Base-by-base conservation (phyloP, 2,888 invertebrate genomes). In the Agrotis segetum region DNA sequence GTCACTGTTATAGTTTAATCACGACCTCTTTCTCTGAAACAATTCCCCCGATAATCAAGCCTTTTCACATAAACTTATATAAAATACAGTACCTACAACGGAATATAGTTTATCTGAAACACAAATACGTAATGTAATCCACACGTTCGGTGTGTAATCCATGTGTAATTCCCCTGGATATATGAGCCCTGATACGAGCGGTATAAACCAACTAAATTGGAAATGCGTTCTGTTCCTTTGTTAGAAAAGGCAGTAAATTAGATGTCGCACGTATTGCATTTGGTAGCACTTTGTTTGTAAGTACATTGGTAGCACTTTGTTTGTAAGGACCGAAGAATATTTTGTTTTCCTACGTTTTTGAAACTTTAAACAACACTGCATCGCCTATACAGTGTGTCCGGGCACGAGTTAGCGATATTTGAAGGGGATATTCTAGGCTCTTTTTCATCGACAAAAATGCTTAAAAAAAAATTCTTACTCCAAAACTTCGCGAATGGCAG, bases 121-220 rank as follows among this genome's bases (percentile, higher is more conserved):
- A 65, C 61, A 68, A 74, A 74, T 67, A 74, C 67, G 69, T 56
- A 67, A 58, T 59, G 73, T 81, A 81, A 84, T 84, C 84, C 78
- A 72, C 63, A 72, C 67, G 67, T 72, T 74, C 65, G 11, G 11
- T 55, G 21, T 52, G 66, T 84, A 81, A 83, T 81, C 75, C 83
- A 52, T 21, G 63, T 56, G 72, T 83, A 83, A 83, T 81, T 75
- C 81, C 61, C 29, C 50, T 63, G 71, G 84, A 81, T 84, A 76
- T 84, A 81, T 71, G 84, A 66, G 71, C 29, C 65, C 55, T 67
- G 73, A 81, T 74, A 74, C 71, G 40, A 71, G 71, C 58, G 66
- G 59, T 71, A 73, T 83, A 68, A 74, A 62, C 61, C 71, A 50
- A 40, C 50, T 65, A 71, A 83, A 82, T 83, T 79, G 73, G 62